Conservation (phyloP, 2,113 vertebrate species). For the Cathartes aura region DNA sequence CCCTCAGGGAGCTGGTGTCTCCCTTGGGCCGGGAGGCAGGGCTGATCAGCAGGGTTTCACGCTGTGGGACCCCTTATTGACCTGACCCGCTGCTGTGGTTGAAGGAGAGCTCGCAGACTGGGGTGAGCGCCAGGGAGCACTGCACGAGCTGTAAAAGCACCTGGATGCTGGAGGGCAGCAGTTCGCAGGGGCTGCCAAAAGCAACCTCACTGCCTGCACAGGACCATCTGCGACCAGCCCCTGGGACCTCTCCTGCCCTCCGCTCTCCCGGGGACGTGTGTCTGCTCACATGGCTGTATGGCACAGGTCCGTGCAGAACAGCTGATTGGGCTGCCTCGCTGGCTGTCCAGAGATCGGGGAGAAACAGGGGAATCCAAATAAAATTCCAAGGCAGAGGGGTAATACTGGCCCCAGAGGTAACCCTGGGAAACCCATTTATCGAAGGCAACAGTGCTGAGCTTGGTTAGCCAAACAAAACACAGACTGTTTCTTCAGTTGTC, state of each 20-base stretch:
- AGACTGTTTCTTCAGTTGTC: fast-evolving
- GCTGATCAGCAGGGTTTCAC: background rate
- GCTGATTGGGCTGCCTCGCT: background rate
- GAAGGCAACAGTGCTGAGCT: background rate
- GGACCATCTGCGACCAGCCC: background rate
- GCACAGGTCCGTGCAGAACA: background rate
- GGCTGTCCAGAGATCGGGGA: background rate
- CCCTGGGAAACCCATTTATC: background rate
- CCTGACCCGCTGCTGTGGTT: background rate
- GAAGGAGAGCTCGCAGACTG: background rate
- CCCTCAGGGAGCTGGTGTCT: background rate
- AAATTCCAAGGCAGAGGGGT: background rate
- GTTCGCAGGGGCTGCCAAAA: background rate
- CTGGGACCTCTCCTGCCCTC: background rate
- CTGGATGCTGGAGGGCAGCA: background rate
- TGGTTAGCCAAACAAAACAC: background rate
- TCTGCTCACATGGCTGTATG: fast-evolving
- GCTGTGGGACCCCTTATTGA: background rate
- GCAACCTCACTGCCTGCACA: background rate
- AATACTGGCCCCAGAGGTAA: background rate
- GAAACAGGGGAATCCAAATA: background rate
- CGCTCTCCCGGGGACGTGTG: fast-evolving
- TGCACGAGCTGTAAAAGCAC: background rate
- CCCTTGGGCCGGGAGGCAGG: background rate
- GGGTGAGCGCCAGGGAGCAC: background rate